Evolutionary conservation across 2,113 vertebrate species (phyloP), one percentile per base, ranked within the genome.

Genomic region (Toxostoma redivivum): DNA sequence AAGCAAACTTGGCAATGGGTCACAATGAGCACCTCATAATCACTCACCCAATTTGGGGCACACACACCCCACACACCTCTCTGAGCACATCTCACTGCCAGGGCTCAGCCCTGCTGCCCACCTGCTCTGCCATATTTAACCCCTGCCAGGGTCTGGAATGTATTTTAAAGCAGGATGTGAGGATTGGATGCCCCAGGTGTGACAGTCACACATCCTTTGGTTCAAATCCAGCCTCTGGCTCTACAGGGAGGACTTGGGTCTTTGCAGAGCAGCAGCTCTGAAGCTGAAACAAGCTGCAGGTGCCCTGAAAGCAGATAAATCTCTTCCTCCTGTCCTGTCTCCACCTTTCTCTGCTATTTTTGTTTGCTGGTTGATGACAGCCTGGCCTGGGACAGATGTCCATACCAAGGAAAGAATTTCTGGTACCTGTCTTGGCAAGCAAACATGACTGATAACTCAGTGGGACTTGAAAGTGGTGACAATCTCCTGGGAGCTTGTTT

Each of bases 21-120:
- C 3, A 3, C 42, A 30, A 7, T 0, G 1, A 25, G 58, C 3
- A 8, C 22, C 53, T 3, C 0, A 0, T 16, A 25, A 50, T 9
- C 24, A 1, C 56, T 33, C 80, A 9, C 50, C 62, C 60, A 27
- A 58, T 28, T 37, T 13, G 25, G 11, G 25, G 35, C 61, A 33
- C 56, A 9, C 24, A 24, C 28, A 94, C 90, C 20, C 48, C 77
- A 45, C 47, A 30, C 77, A 8, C 66, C 16, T 22, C 97, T 86
- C 97, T 94, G 93, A 97, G 95, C 98, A 97, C 98, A 83, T 98
- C 97, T 93, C 97, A 92, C 98, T 97, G 98, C 98, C 67, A 69
- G 97, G 87, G 97, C 94, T 97, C 92, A 11, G 91, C 96, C 95
- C 94, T 89, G 79, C 97, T 94, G 96, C 95, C 97, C 97, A 64